These are phyloP conservation scores for Lithobius niger DNA, from an alignment of 1,140 invertebrate species.

Conservation along the genomic window DNA sequence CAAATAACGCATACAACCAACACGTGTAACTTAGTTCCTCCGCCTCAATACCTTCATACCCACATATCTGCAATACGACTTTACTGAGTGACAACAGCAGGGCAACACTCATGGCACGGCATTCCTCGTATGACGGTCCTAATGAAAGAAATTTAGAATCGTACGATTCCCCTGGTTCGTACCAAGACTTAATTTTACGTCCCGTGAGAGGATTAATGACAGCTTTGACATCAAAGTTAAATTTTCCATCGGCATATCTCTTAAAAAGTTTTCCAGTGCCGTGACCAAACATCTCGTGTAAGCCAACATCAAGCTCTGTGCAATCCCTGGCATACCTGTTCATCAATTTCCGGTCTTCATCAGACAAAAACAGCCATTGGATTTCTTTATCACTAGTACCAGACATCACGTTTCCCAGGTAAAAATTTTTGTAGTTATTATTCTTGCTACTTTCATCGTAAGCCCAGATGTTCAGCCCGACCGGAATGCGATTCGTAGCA, in stretches of 20 bases:
- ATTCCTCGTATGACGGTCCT: conserved; percentile 87
- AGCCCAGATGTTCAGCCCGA: conserved; percentile 94
- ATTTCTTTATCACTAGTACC: conserved; percentile 66
- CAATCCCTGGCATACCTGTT: conserved; percentile 54
- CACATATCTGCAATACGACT: conserved; percentile 74
- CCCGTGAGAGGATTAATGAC: conserved; percentile 63
- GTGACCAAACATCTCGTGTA: conserved; percentile 89
- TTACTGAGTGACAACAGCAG: conserved; percentile 64
- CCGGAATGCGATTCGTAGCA: conserved; percentile 78
- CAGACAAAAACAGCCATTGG: conserved; percentile 63
- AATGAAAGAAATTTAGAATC: conserved; percentile 76
- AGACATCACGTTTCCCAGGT: conserved; percentile 81
- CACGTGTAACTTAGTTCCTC: conserved; percentile 80
- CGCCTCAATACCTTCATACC: conserved; percentile 54
- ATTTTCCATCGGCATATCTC: conserved; percentile 53
- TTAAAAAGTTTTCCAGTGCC: conserved; percentile 84
- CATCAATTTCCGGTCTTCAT: conserved; percentile 51
- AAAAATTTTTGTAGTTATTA: conserved; percentile 95
- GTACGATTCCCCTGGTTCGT: conserved; percentile 74
- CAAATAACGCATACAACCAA: conserved; percentile 77
- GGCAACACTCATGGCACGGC: conserved; percentile 85
- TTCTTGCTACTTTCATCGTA: conserved; percentile 90
- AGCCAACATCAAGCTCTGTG: conserved; percentile 76
- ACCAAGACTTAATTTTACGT: conserved; percentile 47
- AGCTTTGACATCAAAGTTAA: conserved; percentile 64